phyloP scores from a whole-genome alignment of 2,888 invertebrate species.

The Drosophila paramelanica region DNA sequence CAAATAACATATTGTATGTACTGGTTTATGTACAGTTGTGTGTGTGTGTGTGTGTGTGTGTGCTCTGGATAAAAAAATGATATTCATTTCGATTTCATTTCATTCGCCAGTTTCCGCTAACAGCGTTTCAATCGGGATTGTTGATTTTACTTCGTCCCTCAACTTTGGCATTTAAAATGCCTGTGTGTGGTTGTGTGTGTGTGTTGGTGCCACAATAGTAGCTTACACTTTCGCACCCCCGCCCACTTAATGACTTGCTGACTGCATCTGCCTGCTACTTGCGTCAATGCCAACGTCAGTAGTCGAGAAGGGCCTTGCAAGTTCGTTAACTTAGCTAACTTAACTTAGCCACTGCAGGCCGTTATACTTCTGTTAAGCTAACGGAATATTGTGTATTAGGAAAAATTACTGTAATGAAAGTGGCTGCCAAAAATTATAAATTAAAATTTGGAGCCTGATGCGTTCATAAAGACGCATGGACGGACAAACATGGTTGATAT shows the following conservation, averaged over 20 bases:
- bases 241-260: slow-evolving; percentile 6
- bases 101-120: slow-evolving; percentile 29
- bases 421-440: not conserved
- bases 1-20: slow-evolving; percentile 26
- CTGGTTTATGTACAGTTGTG: slow-evolving; percentile 8
- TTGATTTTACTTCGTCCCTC: slow-evolving; percentile 38
- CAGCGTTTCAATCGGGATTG: slow-evolving; percentile 10
- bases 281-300: slow-evolving; percentile 40
- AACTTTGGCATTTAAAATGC: slow-evolving; percentile 68
- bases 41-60: slow-evolving; percentile 5
- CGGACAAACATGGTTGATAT: too few species aligned
- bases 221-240: slow-evolving; percentile 4
- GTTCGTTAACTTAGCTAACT: slow-evolving; percentile 13
- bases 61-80: slow-evolving; percentile 27
- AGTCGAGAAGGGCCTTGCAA: slow-evolving; percentile 3
- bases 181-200: not conserved
- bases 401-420: not conserved
- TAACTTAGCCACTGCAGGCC: not conserved
- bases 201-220: not conserved
- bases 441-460: too few species aligned
- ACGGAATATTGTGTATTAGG: not conserved
- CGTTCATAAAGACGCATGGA: too few species aligned
- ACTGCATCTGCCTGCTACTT: slow-evolving; percentile 15
- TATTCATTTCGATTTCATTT: slow-evolving; percentile 66
- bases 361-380: slow-evolving; percentile 9